A percentile compares a stretch with the other conserved stretches of the same genome.
These are phyloP conservation scores for Galbula dea DNA, from an alignment of 2,113 vertebrate species.

Conservation along the genomic window DNA sequence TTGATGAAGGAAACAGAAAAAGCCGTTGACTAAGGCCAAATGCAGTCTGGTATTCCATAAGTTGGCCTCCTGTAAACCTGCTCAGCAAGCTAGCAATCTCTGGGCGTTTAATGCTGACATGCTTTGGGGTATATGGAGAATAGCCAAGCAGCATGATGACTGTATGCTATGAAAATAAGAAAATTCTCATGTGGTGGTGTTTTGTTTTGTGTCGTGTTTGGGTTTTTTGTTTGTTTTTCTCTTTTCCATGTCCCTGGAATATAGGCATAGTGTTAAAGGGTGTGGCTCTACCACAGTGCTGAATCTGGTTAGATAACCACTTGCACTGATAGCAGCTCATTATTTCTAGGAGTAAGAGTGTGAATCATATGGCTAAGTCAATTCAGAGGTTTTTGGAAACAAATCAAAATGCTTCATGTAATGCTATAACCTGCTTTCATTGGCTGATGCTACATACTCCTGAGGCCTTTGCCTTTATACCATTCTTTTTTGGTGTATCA, in stretches of 20 bases:
- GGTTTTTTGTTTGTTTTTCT: neutral
- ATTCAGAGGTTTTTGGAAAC: neutral
- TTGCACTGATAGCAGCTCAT: constrained; percentile 26
- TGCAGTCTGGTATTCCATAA: constrained; percentile 37
- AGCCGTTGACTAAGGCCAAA: constrained; percentile 16
- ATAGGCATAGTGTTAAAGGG: constrained; percentile 24
- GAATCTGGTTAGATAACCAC: constrained; percentile 34
- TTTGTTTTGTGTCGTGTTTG: neutral
- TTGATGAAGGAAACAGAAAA: constrained; percentile 33
- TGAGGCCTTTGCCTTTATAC: neutral
- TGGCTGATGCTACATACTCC: neutral
- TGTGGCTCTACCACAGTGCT: neutral
- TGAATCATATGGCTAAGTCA: constrained; percentile 47
- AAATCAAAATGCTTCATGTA: constrained; percentile 22
- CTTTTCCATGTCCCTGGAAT: constrained; percentile 20
- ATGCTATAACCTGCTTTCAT: neutral
- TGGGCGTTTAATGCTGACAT: neutral
- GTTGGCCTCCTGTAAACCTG: neutral
- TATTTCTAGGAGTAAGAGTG: constrained; percentile 52
- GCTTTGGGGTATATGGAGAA: constrained; percentile 22
- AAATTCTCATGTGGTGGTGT: neutral
- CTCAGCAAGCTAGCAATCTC: neutral
- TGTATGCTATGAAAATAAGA: constrained; percentile 10
- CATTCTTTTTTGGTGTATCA: neutral
- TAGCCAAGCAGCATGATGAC: neutral